phyloP scores from a whole-genome alignment of 1,140 invertebrate genomes.

The Drosophila punjabiensis region DNA sequence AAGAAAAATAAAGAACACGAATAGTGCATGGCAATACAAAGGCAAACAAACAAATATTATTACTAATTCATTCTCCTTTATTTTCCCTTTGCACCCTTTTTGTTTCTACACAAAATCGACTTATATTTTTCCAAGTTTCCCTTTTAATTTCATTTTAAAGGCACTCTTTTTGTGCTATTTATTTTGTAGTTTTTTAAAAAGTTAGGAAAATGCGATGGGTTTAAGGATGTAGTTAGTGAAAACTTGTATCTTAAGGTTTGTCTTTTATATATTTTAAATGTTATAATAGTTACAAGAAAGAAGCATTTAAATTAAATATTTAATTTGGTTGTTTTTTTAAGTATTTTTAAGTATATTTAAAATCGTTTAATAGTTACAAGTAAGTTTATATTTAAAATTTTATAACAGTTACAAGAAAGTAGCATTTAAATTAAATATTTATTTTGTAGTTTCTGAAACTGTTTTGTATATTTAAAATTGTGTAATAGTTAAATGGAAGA shows the following conservation, averaged over 20 bases:
- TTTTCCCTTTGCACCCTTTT: constrained; percentile 63
- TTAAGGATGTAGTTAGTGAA: too few species aligned
- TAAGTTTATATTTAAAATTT: not conserved
- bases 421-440: not conserved
- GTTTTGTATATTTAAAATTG: not conserved
- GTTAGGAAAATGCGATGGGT: not conserved
- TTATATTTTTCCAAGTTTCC: not conserved
- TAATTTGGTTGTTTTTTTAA: too few species aligned
- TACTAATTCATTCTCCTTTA: constrained; percentile 76
- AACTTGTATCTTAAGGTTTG: too few species aligned
- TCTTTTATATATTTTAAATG: too few species aligned
- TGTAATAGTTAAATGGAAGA: not conserved
- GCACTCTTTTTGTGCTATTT: not conserved
- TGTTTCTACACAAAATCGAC: not conserved
- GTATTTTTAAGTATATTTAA: too few species aligned
- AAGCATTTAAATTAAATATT: too few species aligned
- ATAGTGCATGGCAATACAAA: constrained; percentile 27
- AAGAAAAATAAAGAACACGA: constrained; percentile 42
- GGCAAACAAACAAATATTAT: constrained; percentile 70
- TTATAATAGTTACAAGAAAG: too few species aligned
- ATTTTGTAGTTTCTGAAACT: not conserved
- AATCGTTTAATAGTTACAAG: too few species aligned
- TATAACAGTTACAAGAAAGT: not conserved
- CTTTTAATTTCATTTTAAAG: not conserved
- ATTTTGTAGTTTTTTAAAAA: not conserved